Base-by-base conservation (phyloP, 2,888 invertebrate species). In the Drosophila atroscutellata region DNA sequence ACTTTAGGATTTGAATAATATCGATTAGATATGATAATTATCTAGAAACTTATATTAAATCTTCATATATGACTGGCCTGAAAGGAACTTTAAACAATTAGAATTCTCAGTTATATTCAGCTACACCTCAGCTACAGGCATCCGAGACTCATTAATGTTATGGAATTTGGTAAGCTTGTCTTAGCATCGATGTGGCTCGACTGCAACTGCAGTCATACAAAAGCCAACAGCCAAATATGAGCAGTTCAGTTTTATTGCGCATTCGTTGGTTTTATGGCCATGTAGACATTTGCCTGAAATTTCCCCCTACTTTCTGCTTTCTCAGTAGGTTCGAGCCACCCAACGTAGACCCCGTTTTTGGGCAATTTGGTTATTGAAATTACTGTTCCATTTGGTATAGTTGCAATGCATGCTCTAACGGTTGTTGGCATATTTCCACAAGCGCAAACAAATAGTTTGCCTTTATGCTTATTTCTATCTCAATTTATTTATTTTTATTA, bases 341-440 rank as follows among this genome's bases (percentile, higher is more conserved):
- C 55, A 55, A 15, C 8, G 26, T 28, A 55, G 55, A 26, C 42
- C 18, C 34, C 20, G 55, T 77, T 61, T 54, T 55, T 57, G 69
- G 77, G 55, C 72, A 75, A 77, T 83, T 83, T 83, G 71, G 75
- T 70, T 81, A 83, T 89, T 84, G 86, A 88, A 24, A 88, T 83
- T 88, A 86, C 70, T 71, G 86, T 76, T 76, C 86, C 80, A 87
- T 81, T 87, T 81, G 66, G 68, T 67, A 54, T 50, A 55, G 63
- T 65, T 63, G 15, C 20, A 45, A 15, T 24, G 55, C 20, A 39
- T 13, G 54, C 65, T 65, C 66, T 24, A 45, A 69, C 69, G 39
- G 45, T 61, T 65, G 28, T 45, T 70, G 63, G 52, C 69, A 66
- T 66, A 86, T 89, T 86, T 80, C 32, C 61, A 65, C 51, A 28